Conservation (phyloP, 2,797 vertebrate species). For the Bradypodion ventrale region DNA sequence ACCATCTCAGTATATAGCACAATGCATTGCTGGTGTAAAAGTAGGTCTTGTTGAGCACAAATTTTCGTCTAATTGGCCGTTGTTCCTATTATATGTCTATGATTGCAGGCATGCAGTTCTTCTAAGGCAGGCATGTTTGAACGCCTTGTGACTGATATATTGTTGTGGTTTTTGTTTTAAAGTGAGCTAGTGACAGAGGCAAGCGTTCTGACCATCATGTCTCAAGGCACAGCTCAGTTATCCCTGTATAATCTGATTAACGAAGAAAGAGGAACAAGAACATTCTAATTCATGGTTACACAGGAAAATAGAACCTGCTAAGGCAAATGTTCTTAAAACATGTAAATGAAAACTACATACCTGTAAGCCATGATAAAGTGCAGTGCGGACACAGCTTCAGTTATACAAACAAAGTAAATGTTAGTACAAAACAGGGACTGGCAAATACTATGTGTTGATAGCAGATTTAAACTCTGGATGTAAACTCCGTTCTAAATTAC, state of each 20-base stretch:
- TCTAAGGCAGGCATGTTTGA: background rate
- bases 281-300: background rate
- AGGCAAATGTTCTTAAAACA: background rate
- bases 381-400: constrained; percentile 9
- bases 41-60: background rate
- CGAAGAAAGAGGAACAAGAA: background rate
- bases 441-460: background rate
- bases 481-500: background rate
- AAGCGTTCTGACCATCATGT: background rate
- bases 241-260: background rate
- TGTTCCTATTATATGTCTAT: background rate
- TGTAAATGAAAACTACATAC: background rate
- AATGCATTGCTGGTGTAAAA: background rate
- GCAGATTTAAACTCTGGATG: background rate
- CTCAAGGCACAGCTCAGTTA: background rate
- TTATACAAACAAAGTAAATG: background rate
- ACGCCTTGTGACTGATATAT: background rate
- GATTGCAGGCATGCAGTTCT: background rate
- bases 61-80: background rate
- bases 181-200: background rate
- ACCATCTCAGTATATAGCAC: background rate
- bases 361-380: background rate
- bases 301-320: background rate
- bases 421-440: background rate
- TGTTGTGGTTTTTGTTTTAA: no score